Evolutionary conservation across 2,113 vertebrate species (phyloP).

Genomic region (Strix aluco): DNA sequence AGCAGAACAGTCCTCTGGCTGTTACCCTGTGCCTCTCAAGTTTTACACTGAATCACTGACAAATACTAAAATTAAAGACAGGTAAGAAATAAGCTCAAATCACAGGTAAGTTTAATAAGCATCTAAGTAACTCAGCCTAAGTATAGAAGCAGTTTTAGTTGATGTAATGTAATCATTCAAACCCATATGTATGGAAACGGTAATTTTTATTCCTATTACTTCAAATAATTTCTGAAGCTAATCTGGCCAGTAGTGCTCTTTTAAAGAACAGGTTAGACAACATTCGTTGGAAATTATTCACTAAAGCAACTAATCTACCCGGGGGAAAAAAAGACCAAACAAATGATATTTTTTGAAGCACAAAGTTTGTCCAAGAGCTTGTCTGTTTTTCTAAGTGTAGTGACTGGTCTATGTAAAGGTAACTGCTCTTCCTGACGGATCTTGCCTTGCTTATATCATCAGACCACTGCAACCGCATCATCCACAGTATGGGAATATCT

Average conservation of each 20-base stretch:
- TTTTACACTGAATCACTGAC: background rate
- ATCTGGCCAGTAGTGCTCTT: background rate
- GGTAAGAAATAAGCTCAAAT: background rate
- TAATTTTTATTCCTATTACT: background rate
- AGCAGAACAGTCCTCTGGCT: background rate
- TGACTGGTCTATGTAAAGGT: background rate
- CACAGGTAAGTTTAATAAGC: background rate
- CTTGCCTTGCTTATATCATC: background rate
- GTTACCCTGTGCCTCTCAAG: background rate
- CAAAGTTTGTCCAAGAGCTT: background rate
- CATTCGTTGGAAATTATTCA: background rate
- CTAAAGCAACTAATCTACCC: background rate
- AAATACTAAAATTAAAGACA: background rate
- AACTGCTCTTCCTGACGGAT: background rate
- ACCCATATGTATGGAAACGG: background rate
- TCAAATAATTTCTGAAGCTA: background rate
- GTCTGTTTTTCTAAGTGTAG: background rate
- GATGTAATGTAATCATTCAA: background rate
- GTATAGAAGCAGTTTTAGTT: background rate
- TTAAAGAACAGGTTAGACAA: background rate
- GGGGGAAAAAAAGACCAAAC: background rate
- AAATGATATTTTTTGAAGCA: background rate
- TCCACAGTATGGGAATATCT: background rate
- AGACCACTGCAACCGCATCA: background rate
- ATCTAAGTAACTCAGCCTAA: background rate